Conservation (phyloP, 1,140 invertebrate species). For the Drosophila persimilis region DNA sequence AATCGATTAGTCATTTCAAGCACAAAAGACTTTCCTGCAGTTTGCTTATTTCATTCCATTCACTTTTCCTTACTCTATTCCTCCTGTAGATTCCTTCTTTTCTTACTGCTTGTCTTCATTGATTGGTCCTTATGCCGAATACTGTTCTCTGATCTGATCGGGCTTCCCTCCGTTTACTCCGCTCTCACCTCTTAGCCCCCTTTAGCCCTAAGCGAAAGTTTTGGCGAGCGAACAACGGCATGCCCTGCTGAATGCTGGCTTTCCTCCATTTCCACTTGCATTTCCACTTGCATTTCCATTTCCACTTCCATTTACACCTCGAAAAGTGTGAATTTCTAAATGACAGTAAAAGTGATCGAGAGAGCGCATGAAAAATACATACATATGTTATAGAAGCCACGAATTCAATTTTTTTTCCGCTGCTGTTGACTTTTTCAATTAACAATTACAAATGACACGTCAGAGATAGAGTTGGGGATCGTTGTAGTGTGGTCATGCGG, state of each 20-base stretch:
- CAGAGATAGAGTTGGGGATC: conserved; percentile 6
- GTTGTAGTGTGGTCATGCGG: not conserved
- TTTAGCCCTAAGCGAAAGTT: too few species aligned
- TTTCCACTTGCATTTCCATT: not conserved
- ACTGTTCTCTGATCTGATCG: too few species aligned
- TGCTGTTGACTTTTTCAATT: conserved; percentile 72
- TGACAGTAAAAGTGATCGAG: conserved; percentile 68
- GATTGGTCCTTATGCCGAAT: too few species aligned
- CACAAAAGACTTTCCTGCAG: too few species aligned
- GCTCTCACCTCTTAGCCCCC: too few species aligned
- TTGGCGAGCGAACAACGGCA: not conserved
- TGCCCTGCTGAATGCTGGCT: conserved; percentile 11
- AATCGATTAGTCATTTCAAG: too few species aligned
- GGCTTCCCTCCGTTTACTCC: too few species aligned
- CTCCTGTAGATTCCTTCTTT: too few species aligned
- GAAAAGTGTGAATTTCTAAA: conserved; percentile 63
- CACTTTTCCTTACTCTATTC: too few species aligned
- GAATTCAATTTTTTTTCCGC: conserved; percentile 23
- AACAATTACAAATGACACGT: conserved; percentile 55
- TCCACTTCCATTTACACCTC: not conserved
- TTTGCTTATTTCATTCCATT: too few species aligned
- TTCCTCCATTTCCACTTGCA: not conserved
- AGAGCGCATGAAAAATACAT: conserved; percentile 47
- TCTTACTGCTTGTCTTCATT: too few species aligned
- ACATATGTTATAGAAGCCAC: conserved; percentile 54